A percentile compares a stretch with the other conserved stretches of the same genome.
These are phyloP conservation scores for Dendrolimus houi DNA, from an alignment of 2,888 invertebrate genomes.

Conservation along the genomic window DNA sequence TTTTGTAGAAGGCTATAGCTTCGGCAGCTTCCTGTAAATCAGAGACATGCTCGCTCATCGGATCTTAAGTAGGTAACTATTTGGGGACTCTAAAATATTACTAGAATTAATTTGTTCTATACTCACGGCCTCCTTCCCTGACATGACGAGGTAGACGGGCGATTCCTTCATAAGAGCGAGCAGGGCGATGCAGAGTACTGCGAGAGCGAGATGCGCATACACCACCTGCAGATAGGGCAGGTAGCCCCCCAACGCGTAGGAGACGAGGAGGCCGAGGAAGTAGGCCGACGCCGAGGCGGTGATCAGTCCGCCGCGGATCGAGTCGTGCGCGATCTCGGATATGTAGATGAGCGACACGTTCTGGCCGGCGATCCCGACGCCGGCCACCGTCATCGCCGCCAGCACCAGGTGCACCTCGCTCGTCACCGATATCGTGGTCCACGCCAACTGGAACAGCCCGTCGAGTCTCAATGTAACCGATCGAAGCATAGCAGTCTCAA, in stretches of 20 bases:
- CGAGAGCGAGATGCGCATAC: slow-evolving; percentile 29
- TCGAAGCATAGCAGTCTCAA: too few relatives aligned
- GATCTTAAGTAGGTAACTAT: too few relatives aligned
- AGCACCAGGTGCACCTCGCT: slow-evolving; percentile 37
- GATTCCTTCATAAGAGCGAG: slow-evolving; percentile 37
- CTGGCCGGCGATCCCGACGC: slow-evolving; percentile 54
- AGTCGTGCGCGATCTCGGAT: slow-evolving; percentile 53
- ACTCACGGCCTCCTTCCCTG: slow-evolving; percentile 35
- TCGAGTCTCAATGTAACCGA: too few relatives aligned
- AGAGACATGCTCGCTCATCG: background rate
- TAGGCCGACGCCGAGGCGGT: slow-evolving; percentile 43
- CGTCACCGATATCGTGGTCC: slow-evolving; percentile 46
- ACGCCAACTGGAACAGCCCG: slow-evolving; percentile 37
- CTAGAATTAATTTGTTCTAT: too few relatives aligned
- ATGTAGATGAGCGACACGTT: slow-evolving; percentile 54
- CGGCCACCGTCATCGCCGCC: slow-evolving; percentile 35
- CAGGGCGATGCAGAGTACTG: slow-evolving; percentile 26
- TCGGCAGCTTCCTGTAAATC: slow-evolving; percentile 39
- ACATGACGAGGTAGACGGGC: slow-evolving; percentile 39
- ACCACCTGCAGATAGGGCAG: slow-evolving; percentile 40
- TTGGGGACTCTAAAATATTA: too few relatives aligned
- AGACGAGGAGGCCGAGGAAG: slow-evolving; percentile 47
- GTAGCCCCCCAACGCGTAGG: slow-evolving; percentile 44
- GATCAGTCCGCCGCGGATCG: slow-evolving; percentile 51
- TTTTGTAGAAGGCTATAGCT: slow-evolving; percentile 40